Base-by-base conservation (phyloP, 2,888 invertebrate species). In the Amblyjoppa fuscipennis region DNA sequence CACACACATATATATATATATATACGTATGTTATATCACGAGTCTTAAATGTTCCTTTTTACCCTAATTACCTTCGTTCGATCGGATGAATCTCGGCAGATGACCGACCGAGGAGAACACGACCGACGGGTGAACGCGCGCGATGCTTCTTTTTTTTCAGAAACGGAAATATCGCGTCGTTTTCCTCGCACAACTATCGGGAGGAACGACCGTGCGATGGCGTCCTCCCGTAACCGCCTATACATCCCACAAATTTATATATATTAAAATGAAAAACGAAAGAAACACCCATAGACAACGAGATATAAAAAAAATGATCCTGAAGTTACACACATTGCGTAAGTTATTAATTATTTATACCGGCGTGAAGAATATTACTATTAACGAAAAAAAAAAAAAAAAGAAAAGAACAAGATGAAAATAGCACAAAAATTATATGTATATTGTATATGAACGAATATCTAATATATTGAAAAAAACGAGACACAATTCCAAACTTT, bases 401-500 rank as follows among this genome's bases (percentile, higher is more conserved):
- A 20, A 20, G 20, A 20, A 20, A 61, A 31, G 2, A 31, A 64
- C 34, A 64, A n/a, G 16, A 49, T 16, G 16, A 34, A 31, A 31
- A 89, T 88, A 88, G 84, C 88, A 89, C 85, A 88, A 89, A 89
- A 91, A 88, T 89, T 88, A 90, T 91, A 91, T 92, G 89, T 90
- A 88, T 88, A 87, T 85, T 85, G 80, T 92, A 89, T 89, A 90
- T 84, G 89, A 91, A 91, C 84, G 88, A 88, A 90, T 90, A 85
- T 90, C 90, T 92, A 92, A 92, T 92, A 92, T 92, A 92, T 92
- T 92, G 90, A 91, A 92, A 41, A 34, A 34, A 86, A 28, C 28
- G 59, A 87, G 86, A 89, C 87, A 76, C 87, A 76, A 76, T 31
- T 51, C 16, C 31, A 34, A 34, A 59, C 59, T 59, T 25, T 59